Evolutionary conservation across 1,140 invertebrate species (phyloP).

Genomic region (Dicyema japonicum): DNA sequence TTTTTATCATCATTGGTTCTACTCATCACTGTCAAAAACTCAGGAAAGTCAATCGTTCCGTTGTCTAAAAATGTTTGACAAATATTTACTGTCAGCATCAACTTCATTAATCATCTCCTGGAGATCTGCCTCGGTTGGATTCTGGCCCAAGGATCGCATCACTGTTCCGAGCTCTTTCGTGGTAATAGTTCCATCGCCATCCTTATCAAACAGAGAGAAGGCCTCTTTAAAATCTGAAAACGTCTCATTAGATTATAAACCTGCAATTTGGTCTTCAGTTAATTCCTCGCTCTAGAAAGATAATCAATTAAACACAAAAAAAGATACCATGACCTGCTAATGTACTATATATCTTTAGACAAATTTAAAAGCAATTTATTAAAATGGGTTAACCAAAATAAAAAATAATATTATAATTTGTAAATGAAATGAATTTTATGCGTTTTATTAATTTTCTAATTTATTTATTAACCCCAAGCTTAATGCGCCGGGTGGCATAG

Average conservation of each 20-base stretch:
- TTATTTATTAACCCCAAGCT: too few species aligned
- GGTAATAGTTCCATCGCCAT: conserved; percentile 95
- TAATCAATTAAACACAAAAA: too few species aligned
- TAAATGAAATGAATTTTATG: too few species aligned
- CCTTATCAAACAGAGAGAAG: conserved; percentile 92
- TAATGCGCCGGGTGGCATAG: too few species aligned
- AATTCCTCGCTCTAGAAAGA: conserved; percentile 3
- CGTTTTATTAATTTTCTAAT: too few species aligned
- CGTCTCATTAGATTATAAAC: too few species aligned
- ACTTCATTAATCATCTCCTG: conserved; percentile 99
- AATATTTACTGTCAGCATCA: conserved; percentile 57
- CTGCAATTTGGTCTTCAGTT: conserved; percentile 4
- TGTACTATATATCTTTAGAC: too few species aligned
- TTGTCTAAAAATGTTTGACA: conserved; percentile 51
- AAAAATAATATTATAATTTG: too few species aligned
- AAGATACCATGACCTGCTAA: too few species aligned
- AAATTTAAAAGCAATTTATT: too few species aligned
- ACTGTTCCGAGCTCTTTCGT: conserved; percentile 96
- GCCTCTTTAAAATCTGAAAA: conserved; percentile 78
- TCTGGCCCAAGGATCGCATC: conserved; percentile 87
- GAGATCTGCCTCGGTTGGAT: conserved; percentile 90
- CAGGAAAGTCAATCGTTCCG: conserved; percentile 84
- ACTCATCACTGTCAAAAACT: conserved; percentile 94
- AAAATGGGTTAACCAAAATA: too few species aligned
- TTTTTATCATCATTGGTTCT: conserved; percentile 95